phyloP scores from a whole-genome alignment of 2,888 invertebrate species.

The Callyntrura guangdongensis region DNA sequence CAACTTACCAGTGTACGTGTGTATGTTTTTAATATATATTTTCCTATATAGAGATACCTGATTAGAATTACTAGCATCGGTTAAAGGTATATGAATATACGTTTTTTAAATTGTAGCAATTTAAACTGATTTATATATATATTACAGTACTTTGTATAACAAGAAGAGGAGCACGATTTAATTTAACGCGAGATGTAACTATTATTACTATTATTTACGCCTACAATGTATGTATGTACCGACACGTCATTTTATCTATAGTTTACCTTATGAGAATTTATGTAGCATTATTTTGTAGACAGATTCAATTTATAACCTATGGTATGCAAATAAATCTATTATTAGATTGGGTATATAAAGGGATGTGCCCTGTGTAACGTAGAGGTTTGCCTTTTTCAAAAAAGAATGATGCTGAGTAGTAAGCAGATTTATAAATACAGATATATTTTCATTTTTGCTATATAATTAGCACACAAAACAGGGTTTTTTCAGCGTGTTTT shows the following conservation, averaged over 20 bases:
- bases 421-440: not conserved
- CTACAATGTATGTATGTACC: not conserved
- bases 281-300: not conserved
- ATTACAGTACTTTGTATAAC: conserved; percentile 53
- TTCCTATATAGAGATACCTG: conserved; percentile 61
- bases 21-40: not conserved
- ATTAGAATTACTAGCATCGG: conserved; percentile 78
- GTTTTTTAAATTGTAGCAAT: conserved; percentile 70
- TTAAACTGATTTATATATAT: conserved; percentile 50
- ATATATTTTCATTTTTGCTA: not conserved
- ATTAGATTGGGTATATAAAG: not conserved
- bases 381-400: not conserved
- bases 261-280: conserved; percentile 20
- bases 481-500: conserved; percentile 41
- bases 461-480: conserved; percentile 14
- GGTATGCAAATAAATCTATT: not conserved
- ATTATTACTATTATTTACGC: not conserved
- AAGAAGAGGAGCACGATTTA: conserved; percentile 38
- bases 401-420: conserved; percentile 26
- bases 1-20: not conserved
- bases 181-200: not conserved
- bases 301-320: not conserved
- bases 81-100: conserved; percentile 61
- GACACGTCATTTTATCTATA: not conserved
- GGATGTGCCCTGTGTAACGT: not conserved